These are phyloP conservation scores for Labeo rohita DNA, from an alignment of 2,113 vertebrate genomes.

Conservation along the genomic window DNA sequence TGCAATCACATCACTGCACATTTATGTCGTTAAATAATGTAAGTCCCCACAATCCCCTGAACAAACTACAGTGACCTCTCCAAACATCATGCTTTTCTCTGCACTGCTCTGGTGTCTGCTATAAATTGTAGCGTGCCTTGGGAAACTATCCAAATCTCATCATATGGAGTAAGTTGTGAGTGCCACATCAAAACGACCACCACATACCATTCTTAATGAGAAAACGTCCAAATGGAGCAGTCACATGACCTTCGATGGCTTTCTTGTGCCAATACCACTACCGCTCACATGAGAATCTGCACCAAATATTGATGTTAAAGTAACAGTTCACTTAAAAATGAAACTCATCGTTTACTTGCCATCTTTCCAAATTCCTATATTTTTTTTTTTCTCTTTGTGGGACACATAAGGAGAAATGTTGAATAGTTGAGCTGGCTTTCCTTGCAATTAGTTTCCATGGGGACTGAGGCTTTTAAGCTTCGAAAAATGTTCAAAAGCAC, in stretches of 20 bases:
- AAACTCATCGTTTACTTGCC: neutral
- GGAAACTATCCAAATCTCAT: neutral
- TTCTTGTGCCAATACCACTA: neutral
- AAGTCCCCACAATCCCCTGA: constrained; percentile 6
- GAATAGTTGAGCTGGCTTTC: neutral
- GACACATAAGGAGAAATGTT: neutral
- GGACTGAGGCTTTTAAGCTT: neutral
- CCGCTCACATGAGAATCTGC: neutral
- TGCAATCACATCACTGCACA: neutral
- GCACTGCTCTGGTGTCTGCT: neutral
- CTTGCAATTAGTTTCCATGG: neutral
- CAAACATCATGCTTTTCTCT: neutral
- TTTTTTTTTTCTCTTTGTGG: neutral
- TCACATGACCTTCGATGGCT: neutral
- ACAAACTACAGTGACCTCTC: neutral
- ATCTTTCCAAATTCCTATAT: neutral
- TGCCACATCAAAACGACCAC: constrained; percentile 22
- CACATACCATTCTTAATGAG: constrained; percentile 14
- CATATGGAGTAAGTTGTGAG: neutral
- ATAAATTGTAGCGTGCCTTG: neutral
- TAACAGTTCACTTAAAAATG: neutral
- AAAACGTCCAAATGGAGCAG: neutral
- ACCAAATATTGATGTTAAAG: neutral
- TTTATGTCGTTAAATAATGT: constrained; percentile 15
- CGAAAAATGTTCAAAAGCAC: neutral